A percentile compares a stretch with the other conserved stretches of the same genome.
These are phyloP conservation scores for Elysia crispata DNA, from an alignment of 2,888 invertebrate genomes.

Conservation along the genomic window DNA sequence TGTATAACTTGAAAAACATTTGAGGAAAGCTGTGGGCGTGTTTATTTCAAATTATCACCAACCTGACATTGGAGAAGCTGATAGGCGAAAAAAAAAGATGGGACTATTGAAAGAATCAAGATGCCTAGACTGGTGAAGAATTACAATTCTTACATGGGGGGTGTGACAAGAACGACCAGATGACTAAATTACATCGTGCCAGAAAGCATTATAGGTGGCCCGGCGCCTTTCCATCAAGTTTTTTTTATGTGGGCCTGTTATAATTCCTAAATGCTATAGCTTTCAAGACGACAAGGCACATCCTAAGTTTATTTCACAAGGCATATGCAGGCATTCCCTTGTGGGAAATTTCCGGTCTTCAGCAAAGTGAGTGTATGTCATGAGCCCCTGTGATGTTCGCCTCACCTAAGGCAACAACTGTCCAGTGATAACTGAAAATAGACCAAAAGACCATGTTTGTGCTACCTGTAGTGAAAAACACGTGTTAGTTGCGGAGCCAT, in stretches of 20 bases:
- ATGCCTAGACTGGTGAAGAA: constrained; percentile 12
- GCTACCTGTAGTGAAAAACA: too few relatives aligned
- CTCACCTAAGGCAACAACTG: too few relatives aligned
- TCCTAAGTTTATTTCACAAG: background rate
- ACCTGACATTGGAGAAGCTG: background rate
- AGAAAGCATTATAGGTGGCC: constrained; percentile 50
- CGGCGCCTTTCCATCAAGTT: constrained; percentile 47
- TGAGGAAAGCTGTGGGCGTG: too few relatives aligned
- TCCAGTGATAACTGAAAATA: too few relatives aligned
- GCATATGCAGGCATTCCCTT: background rate
- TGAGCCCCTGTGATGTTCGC: too few relatives aligned
- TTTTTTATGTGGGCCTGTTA: constrained; percentile 46
- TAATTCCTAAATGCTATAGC: background rate
- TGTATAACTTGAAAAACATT: too few relatives aligned
- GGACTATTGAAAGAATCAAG: background rate
- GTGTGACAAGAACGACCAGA: constrained; percentile 50
- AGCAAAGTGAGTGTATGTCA: background rate
- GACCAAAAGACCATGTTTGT: too few relatives aligned
- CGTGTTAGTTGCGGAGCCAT: too few relatives aligned
- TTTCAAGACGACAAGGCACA: background rate
- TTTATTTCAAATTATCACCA: too few relatives aligned
- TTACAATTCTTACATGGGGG: constrained; percentile 43
- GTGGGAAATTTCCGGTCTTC: background rate
- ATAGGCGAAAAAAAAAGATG: background rate
- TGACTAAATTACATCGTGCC: constrained; percentile 42